A percentile compares a stretch with the other conserved stretches of the same genome.
Evolutionary conservation across 2,888 invertebrate species (phyloP).

Genomic region (Euzophera pinguis): DNA sequence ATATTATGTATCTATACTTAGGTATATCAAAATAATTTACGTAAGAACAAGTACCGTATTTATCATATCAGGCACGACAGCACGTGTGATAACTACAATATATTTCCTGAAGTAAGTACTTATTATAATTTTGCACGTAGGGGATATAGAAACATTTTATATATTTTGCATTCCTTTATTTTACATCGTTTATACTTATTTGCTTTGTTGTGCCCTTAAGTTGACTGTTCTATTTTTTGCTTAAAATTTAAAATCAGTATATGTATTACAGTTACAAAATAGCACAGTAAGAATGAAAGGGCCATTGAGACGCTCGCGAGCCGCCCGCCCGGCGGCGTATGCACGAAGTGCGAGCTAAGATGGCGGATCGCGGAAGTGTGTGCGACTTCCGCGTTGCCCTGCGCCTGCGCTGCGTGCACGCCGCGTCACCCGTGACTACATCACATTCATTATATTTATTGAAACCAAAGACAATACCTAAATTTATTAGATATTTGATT

Average conservation of each 20-base stretch:
- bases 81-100: constrained; percentile 5
- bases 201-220: too few species aligned
- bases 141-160: too few species aligned
- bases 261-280: background rate
- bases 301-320: background rate
- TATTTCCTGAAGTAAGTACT: background rate
- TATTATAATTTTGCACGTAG: too few species aligned
- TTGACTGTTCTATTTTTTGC: too few species aligned
- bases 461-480: too few species aligned
- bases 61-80: constrained; percentile 6
- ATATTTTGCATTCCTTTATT: too few species aligned
- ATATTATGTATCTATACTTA: background rate
- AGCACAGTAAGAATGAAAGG: background rate
- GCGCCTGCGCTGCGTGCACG: constrained; percentile 61
- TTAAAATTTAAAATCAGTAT: too few species aligned
- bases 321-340: constrained; percentile 43
- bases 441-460: background rate
- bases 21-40: background rate
- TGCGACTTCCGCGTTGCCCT: constrained; percentile 73
- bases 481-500: too few species aligned
- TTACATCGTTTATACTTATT: too few species aligned
- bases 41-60: constrained; percentile 1
- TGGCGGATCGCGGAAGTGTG: constrained; percentile 77
- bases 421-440: constrained; percentile 47
- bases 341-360: constrained; percentile 64